Base-by-base conservation (phyloP, 2,888 invertebrate species). In the Cordilura impudica region DNA sequence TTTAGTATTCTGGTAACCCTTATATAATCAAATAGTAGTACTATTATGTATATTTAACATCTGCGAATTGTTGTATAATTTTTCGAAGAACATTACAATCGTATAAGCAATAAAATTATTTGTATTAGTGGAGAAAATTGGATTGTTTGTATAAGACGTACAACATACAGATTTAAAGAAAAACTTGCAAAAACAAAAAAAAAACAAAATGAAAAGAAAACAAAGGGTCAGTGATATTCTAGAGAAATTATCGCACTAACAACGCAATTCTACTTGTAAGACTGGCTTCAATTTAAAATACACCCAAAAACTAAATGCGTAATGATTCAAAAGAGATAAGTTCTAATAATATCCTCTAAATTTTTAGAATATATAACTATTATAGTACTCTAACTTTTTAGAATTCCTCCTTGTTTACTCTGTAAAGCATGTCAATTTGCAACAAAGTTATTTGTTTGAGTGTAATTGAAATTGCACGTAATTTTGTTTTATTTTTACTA, bases 41-140 rank as follows among this genome's bases (percentile, higher is more conserved):
- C n/a, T n/a, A n/a, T n/a, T n/a, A n/a, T n/a, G n/a, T n/a, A 70
- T 76, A 61, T 75, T 51, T 72, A 39, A 71, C 60, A 82, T 79
- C 70, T 79, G 81, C 19, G 58, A 61, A 43, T 67, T 67, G 54
- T 61, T 66, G 18, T 29, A 51, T 19, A 71, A 65, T 67, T 67
- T 49, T 35, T 53, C 21, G 49, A 26, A 60, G 45, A 23, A 47
- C 51, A 54, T 8, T 23, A 56, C 29, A 63, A 29, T 16, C 31
- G 35, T 35, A 60, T 60, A 43, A 49, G 60, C 47, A n/a, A 31
- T 45, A 18, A 60, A 72, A 51, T 72, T 65, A 60, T 43, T 67
- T 60, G 31, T 21, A 71, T 66, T 39, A 51, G 70, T 26, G 49
- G 49, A 69, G 61, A 63, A 69, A 63, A 73, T 78, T 73, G 29